Conservation (phyloP, 2,888 invertebrate species). For the Lepidochitona cinerea region DNA sequence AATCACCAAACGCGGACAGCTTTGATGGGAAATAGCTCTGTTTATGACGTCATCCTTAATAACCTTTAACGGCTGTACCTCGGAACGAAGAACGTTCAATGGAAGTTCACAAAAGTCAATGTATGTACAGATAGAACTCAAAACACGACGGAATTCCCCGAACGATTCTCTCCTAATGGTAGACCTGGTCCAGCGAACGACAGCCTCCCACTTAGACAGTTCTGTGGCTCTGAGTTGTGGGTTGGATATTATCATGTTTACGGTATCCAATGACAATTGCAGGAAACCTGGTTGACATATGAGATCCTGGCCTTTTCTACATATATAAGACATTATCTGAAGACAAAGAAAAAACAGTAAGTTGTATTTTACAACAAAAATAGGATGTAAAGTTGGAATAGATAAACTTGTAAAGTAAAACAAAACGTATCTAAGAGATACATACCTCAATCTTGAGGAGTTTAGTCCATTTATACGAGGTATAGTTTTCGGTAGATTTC, state of each 20-base stretch:
- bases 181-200: not conserved
- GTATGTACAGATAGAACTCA: not conserved
- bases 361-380: no score
- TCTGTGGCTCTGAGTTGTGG: not conserved
- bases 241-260: not conserved
- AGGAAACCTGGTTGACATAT: not conserved
- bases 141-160: not conserved
- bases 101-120: not conserved
- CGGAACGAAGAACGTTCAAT: not conserved
- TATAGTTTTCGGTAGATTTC: not conserved
- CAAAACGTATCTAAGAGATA: no score
- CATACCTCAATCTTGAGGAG: not conserved
- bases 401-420: no score
- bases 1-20: not conserved
- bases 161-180: no score
- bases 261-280: not conserved
- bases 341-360: no score
- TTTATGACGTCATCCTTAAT: not conserved
- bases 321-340: not conserved
- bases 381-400: no score
- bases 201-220: not conserved
- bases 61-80: not conserved
- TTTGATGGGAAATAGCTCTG: not conserved
- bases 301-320: not conserved
- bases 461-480: not conserved